phyloP scores from a whole-genome alignment of 1,140 invertebrate species.

The Ips nitidus region DNA sequence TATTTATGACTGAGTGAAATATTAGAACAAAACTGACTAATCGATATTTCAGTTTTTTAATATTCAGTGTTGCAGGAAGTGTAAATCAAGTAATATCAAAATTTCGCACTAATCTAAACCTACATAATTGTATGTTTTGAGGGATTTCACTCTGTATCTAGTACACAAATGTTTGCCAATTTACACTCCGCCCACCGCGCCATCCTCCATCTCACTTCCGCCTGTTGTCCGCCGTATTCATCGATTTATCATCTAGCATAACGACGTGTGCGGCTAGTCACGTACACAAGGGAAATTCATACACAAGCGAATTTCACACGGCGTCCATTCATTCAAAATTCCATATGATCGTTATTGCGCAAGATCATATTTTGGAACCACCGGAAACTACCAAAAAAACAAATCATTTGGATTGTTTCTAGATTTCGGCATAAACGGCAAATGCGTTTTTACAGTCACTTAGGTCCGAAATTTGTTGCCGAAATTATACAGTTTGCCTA shows the following conservation, averaged over 20 bases:
- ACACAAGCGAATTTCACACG: not conserved
- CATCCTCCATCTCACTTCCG: slow-evolving; percentile 9
- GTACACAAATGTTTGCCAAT: slow-evolving; percentile 10
- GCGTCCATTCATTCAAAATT: no score
- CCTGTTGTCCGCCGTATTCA: not conserved
- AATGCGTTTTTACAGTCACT: no score
- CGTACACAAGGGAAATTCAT: slow-evolving; percentile 10
- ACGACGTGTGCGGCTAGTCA: slow-evolving; percentile 14
- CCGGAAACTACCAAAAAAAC: no score
- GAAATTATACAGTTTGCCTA: no score
- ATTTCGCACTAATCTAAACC: not conserved
- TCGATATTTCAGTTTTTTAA: not conserved
- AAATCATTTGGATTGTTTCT: no score
- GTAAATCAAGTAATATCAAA: not conserved
- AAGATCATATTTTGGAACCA: no score
- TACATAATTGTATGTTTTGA: no score
- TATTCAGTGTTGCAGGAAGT: not conserved
- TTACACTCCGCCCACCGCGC: slow-evolving; percentile 12
- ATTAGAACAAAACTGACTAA: not conserved
- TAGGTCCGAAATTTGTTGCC: no score
- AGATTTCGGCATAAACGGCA: no score
- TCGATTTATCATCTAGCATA: slow-evolving; percentile 7
- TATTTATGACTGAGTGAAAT: no score
- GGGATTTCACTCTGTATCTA: no score
- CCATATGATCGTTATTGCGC: no score